A percentile compares a stretch with the other conserved stretches of the same genome.
These are phyloP conservation scores for Drosophila formosana DNA, from an alignment of 2,888 invertebrate species.

Conservation along the genomic window DNA sequence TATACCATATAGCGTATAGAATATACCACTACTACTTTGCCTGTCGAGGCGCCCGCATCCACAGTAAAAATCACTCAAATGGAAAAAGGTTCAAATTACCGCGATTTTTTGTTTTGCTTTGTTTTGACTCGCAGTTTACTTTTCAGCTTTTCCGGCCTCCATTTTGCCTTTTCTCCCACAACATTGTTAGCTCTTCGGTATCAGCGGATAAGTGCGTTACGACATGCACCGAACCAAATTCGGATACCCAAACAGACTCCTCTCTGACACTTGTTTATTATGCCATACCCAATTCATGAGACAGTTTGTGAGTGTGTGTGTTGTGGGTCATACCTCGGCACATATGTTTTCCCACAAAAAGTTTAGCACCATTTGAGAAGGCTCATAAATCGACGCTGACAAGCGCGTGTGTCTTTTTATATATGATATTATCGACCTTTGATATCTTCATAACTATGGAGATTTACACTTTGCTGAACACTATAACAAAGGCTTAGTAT, in stretches of 20 bases:
- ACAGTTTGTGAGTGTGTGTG: slow-evolving; percentile 6
- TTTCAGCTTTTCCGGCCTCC: slow-evolving; percentile 61
- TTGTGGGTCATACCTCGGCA: slow-evolving; percentile 24
- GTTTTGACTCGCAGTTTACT: slow-evolving; percentile 57
- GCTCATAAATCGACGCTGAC: slow-evolving; percentile 46
- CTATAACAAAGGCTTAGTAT: background rate
- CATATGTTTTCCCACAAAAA: slow-evolving; percentile 35
- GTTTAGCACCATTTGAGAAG: slow-evolving; percentile 27
- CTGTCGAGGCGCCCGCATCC: slow-evolving; percentile 35
- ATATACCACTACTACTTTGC: slow-evolving; percentile 17
- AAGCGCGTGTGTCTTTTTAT: slow-evolving; percentile 44
- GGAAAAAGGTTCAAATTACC: slow-evolving; percentile 81
- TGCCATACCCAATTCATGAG: slow-evolving; percentile 4
- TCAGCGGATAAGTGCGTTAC: slow-evolving; percentile 47
- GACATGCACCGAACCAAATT: slow-evolving; percentile 34
- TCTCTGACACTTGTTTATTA: slow-evolving; percentile 33
- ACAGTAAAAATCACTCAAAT: slow-evolving; percentile 65
- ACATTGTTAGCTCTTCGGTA: slow-evolving; percentile 40
- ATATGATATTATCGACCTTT: slow-evolving; percentile 19
- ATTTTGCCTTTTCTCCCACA: slow-evolving; percentile 28
- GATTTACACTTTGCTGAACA: slow-evolving; percentile 45
- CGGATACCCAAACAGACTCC: slow-evolving; percentile 34
- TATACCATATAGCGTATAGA: background rate
- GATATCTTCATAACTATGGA: slow-evolving; percentile 46
- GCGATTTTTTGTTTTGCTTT: slow-evolving; percentile 63